A percentile compares a stretch with the other conserved stretches of the same genome.
These are phyloP conservation scores for Chunga burmeisteri DNA, from an alignment of 2,113 vertebrate species.

Conservation along the genomic window DNA sequence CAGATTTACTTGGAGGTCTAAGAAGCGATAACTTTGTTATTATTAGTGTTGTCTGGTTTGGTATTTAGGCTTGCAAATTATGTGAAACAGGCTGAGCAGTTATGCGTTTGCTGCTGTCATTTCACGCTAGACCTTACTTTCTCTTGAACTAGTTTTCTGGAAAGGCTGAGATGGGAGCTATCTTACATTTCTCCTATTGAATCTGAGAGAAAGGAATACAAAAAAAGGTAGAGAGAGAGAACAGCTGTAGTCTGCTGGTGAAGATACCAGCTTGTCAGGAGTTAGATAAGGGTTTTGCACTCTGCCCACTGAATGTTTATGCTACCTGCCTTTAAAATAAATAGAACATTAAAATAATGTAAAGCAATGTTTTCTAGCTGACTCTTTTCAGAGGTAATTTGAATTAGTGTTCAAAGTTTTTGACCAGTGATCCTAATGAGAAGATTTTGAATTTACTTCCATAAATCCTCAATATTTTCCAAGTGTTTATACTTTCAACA, in stretches of 20 bases:
- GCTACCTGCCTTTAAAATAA: not conserved
- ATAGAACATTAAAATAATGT: not conserved
- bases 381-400: not conserved
- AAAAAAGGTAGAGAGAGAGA: not conserved
- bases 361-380: not conserved
- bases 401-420: not conserved
- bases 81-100: not conserved
- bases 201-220: not conserved
- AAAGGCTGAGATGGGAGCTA: not conserved
- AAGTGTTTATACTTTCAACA: not conserved
- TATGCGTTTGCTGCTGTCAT: not conserved
- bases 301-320: not conserved
- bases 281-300: not conserved
- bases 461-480: not conserved
- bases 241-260: not conserved
- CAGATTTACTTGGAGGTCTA: not conserved
- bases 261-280: not conserved
- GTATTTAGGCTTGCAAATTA: not conserved
- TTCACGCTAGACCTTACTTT: not conserved
- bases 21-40: not conserved
- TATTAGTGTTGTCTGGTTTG: not conserved
- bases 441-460: not conserved
- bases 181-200: not conserved
- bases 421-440: not conserved
- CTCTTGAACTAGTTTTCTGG: not conserved